A percentile compares a stretch with the other conserved stretches of the same genome.
These are phyloP conservation scores for Caretta caretta DNA, from an alignment of 2,113 vertebrate genomes.

Conservation along the genomic window DNA sequence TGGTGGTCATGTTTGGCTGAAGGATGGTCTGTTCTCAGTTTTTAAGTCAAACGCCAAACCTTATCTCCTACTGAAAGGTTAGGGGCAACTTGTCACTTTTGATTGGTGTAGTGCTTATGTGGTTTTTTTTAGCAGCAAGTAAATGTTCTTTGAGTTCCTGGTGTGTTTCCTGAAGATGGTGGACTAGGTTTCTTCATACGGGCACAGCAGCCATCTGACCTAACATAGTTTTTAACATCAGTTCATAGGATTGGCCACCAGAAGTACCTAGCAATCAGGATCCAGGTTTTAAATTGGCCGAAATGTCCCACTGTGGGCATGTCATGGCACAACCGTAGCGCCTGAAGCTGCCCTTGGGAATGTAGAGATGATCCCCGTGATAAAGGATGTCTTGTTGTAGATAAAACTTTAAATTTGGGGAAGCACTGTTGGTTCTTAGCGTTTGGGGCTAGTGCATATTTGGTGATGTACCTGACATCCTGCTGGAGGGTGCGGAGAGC, in stretches of 20 bases:
- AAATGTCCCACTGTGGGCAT: not conserved
- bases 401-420: not conserved
- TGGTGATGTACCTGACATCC: not conserved
- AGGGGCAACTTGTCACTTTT: not conserved
- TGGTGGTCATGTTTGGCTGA: not conserved
- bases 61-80: not conserved
- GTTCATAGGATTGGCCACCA: not conserved
- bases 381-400: not conserved
- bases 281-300: not conserved
- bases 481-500: not conserved
- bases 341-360: not conserved
- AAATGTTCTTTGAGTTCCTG: not conserved
- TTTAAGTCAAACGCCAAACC: not conserved
- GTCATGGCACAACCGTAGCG: not conserved
- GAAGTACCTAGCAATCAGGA: not conserved
- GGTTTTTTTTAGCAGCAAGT: not conserved
- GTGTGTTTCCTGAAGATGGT: not conserved
- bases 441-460: not conserved
- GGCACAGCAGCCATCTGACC: not conserved
- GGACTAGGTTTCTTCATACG: not conserved
- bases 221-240: not conserved
- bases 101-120: not conserved
- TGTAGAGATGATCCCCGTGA: not conserved
- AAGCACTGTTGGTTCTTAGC: not conserved
- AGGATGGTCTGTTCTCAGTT: not conserved